Evolutionary conservation across 2,888 invertebrate species (phyloP).

Genomic region (Sarcophaga caerulescens): DNA sequence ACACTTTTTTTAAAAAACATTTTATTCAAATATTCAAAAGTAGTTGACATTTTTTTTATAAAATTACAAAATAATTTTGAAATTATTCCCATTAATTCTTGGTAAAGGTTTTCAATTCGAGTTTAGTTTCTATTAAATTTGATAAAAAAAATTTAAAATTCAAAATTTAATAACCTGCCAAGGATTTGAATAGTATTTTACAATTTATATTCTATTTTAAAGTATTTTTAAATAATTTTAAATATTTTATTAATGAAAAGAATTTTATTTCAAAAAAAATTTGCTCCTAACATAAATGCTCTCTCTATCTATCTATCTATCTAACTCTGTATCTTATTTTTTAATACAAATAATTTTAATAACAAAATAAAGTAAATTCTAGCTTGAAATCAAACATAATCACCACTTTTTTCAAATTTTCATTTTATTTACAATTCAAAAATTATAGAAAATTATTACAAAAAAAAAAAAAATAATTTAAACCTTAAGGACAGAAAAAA

Average conservation of each 20-base stretch:
- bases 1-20: slow-evolving; percentile 21
- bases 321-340: too few species aligned
- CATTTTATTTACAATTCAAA: neutral
- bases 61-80: slow-evolving; percentile 13
- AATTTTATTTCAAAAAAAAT: neutral
- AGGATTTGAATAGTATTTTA: slow-evolving; percentile 68
- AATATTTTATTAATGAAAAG: neutral
- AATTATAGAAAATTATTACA: neutral
- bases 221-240: slow-evolving; percentile 7
- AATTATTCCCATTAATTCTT: slow-evolving; percentile 58
- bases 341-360: too few species aligned
- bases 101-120: slow-evolving; percentile 44
- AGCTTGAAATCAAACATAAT: too few species aligned
- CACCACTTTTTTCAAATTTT: neutral
- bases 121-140: neutral
- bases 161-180: slow-evolving; percentile 69
- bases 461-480: neutral
- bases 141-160: neutral
- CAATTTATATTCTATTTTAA: neutral
- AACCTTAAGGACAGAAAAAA: neutral
- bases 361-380: too few species aligned
- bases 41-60: slow-evolving; percentile 53
- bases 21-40: slow-evolving; percentile 32
- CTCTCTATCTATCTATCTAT: neutral
- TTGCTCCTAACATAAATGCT: slow-evolving; percentile 7